Evolutionary conservation across 2,113 vertebrate species (phyloP).

Genomic region (Furnarius figulus): DNA sequence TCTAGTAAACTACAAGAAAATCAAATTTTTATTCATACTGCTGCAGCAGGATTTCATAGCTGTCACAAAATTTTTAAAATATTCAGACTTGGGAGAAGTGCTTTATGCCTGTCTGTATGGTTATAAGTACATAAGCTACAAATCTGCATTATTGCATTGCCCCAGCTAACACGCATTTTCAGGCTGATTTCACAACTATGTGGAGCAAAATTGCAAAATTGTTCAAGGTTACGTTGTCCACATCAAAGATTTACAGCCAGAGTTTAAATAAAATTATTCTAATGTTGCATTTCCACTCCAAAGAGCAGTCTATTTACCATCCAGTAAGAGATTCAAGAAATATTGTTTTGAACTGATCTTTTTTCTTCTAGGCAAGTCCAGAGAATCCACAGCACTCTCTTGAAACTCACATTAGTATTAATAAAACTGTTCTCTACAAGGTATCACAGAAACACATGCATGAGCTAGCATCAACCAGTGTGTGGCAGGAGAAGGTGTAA

Average conservation of each 20-base stretch:
- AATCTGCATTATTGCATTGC: constrained; percentile 23
- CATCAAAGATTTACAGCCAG: constrained; percentile 47
- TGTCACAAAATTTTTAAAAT: constrained; percentile 55
- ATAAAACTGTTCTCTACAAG: neutral
- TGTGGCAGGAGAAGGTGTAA: neutral
- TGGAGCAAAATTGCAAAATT: constrained; percentile 6
- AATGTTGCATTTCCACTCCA: constrained; percentile 27
- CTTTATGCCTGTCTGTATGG: constrained; percentile 7
- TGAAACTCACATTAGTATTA: neutral
- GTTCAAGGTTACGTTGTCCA: constrained; percentile 13
- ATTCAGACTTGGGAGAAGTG: neutral
- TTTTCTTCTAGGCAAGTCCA: neutral
- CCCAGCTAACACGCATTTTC: constrained; percentile 33
- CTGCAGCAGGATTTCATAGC: constrained; percentile 51
- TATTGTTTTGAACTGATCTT: neutral
- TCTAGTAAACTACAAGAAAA: constrained; percentile 36
- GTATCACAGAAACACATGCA: neutral
- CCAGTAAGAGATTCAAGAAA: constrained; percentile 1
- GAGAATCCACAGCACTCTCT: neutral
- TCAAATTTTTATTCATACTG: constrained; percentile 36
- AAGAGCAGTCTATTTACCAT: constrained; percentile 42
- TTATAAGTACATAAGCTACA: constrained; percentile 38
- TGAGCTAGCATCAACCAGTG: neutral
- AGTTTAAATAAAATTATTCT: constrained; percentile 45
- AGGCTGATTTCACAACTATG: constrained; percentile 54